phyloP scores from a whole-genome alignment of 2,888 invertebrate species.

The Tortricodes alternella region DNA sequence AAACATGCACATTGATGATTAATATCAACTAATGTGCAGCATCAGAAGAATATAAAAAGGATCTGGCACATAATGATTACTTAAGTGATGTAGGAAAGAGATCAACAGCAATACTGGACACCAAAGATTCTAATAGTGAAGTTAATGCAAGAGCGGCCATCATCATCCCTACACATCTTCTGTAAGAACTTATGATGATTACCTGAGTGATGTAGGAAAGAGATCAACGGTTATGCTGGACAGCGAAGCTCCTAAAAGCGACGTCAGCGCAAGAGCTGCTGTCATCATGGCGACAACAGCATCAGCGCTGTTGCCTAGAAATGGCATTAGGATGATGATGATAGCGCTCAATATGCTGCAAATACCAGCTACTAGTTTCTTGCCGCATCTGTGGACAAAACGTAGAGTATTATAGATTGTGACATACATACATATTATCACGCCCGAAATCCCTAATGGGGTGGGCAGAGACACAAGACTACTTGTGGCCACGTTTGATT shows the following conservation, averaged over 20 bases:
- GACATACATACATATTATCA: no score
- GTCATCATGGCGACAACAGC: slow-evolving; percentile 82
- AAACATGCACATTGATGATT: no score
- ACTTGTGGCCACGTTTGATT: no score
- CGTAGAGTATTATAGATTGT: background rate
- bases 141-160: slow-evolving; percentile 79
- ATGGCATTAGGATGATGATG: slow-evolving; percentile 79
- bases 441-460: no score
- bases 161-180: slow-evolving; percentile 78
- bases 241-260: slow-evolving; percentile 83
- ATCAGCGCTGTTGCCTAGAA: slow-evolving; percentile 74
- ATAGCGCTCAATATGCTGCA: slow-evolving; percentile 74
- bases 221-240: slow-evolving; percentile 84
- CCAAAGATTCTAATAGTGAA: slow-evolving; percentile 82
- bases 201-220: slow-evolving; percentile 87
- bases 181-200: no score
- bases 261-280: slow-evolving; percentile 75
- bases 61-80: slow-evolving; percentile 66
- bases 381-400: slow-evolving; percentile 58
- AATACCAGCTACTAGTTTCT: slow-evolving; percentile 58
- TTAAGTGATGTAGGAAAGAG: slow-evolving; percentile 86
- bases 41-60: no score
- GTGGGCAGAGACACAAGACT: no score
- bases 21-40: no score
- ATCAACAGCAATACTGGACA: slow-evolving; percentile 84